phyloP scores from a whole-genome alignment of 2,888 invertebrate species.

The Pristionchus maxplancki region DNA sequence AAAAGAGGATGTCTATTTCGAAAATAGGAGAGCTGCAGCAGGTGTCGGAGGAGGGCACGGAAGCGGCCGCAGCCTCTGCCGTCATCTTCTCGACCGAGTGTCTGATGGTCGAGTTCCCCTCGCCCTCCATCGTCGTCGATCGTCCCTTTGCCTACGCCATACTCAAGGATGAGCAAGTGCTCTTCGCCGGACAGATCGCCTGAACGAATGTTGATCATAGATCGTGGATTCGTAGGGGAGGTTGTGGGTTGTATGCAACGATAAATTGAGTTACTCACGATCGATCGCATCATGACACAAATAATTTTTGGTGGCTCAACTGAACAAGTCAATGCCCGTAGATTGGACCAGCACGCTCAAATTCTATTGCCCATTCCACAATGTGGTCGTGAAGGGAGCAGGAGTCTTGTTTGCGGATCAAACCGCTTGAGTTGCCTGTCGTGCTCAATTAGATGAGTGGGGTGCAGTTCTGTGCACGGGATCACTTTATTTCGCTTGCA shows the following conservation, averaged over 20 bases:
- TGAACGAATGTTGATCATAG: background rate
- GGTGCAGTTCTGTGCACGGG: background rate
- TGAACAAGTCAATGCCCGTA: background rate
- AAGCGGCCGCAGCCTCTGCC: constrained; percentile 36
- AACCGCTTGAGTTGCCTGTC: background rate
- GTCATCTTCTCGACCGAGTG: background rate
- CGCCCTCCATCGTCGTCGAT: background rate
- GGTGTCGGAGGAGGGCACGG: constrained; percentile 54
- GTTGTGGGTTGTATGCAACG: background rate
- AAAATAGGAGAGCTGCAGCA: too few relatives aligned
- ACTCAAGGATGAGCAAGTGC: background rate
- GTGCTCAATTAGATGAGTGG: background rate
- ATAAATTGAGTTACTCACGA: background rate
- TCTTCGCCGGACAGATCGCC: background rate
- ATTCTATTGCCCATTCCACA: too few relatives aligned
- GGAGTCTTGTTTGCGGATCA: background rate
- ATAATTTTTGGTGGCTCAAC: too few relatives aligned
- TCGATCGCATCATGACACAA: background rate
- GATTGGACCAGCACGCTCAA: too few relatives aligned
- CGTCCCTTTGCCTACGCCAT: background rate
- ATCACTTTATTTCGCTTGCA: background rate
- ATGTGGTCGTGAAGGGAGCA: background rate
- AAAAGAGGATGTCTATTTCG: too few relatives aligned
- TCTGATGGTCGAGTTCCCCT: background rate
- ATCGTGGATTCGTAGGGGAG: background rate